Evolutionary conservation across 2,888 invertebrate genomes (phyloP), one percentile per base, ranked within the genome.

Genomic region (Leptinotarsa peninsularis): DNA sequence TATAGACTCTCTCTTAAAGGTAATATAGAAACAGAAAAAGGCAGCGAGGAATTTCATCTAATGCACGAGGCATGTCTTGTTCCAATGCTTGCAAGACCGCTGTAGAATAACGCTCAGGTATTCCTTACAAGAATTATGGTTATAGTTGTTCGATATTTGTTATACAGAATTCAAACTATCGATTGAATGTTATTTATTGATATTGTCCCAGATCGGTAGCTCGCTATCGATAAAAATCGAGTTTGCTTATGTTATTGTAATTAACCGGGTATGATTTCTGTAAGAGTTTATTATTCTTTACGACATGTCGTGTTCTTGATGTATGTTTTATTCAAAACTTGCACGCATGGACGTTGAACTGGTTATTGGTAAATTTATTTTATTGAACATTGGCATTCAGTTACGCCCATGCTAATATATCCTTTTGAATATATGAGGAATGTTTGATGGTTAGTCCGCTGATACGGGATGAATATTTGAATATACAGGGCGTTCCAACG

Each of bases 91-190:
- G 58, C 58, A 23, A 56, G 54, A 43, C 33, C 69, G 49, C 69
- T 69, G 69, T 52, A 54, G 43, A 52, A 27, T 52, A 68, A 23
- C 72, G 66, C 66, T 23, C 21, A 71, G 56, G 33, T 74, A 74
- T 74, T 75, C 76, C 67, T 66, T 58, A 71, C 72, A 78, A 79
- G 79, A 78, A 76, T 63, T 76, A 76, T 75, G 74, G 69, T 76
- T 76, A 78, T 79, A 75, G 76, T 76, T 76, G 76, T 78, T 66
- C 70, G 70, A 76, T 78, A 79, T 79, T 79, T 79, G 79, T 79
- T 78, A 76, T 76, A 78, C 79, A 78, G 79, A 76, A 79, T 58
- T 58, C 15, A 58, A 58, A 58, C 58, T 58, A 79, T 79, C 77
- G 75, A 76, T 78, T 71, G 75, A 27, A 58, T 72, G 74, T 79